Evolutionary conservation across 2,797 vertebrate genomes (phyloP).

Genomic region (Falco rusticolus): DNA sequence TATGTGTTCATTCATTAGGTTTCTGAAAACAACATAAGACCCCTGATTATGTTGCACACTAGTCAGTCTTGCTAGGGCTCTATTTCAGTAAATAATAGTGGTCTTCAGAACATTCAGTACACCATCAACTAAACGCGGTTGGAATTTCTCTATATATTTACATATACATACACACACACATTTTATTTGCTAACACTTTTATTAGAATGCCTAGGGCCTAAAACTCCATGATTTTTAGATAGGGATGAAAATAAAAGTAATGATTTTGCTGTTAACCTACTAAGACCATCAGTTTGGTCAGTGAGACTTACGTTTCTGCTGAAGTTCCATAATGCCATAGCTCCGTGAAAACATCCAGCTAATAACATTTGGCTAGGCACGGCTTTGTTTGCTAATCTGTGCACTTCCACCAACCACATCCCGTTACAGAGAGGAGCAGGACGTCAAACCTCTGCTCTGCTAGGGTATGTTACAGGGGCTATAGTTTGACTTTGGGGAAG

Average conservation of each 20-base stretch:
- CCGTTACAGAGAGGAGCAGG: neutral
- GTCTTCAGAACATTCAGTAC: conserved; percentile 22
- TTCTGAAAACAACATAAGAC: conserved; percentile 79
- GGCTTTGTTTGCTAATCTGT: conserved; percentile 43
- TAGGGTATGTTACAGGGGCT: neutral
- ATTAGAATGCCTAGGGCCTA: neutral
- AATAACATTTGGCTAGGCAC: neutral
- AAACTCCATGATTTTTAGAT: neutral
- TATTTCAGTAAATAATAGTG: conserved; percentile 26
- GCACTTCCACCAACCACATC: conserved; percentile 1
- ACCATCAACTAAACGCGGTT: neutral
- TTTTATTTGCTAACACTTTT: neutral
- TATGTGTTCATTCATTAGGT: conserved; percentile 77
- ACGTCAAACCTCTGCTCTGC: neutral
- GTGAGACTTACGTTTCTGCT: conserved; percentile 28
- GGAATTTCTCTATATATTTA: neutral
- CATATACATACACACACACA: neutral
- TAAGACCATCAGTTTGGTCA: conserved; percentile 12
- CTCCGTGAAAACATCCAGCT: neutral
- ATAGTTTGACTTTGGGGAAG: neutral
- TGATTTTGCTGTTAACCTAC: neutral
- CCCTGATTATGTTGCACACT: conserved; percentile 76
- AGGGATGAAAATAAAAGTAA: conserved; percentile 29
- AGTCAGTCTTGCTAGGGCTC: conserved; percentile 53
- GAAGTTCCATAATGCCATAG: neutral